These are phyloP conservation scores for Trissolcus brochymenae DNA, from an alignment of 2,888 invertebrate species.

Conservation along the genomic window DNA sequence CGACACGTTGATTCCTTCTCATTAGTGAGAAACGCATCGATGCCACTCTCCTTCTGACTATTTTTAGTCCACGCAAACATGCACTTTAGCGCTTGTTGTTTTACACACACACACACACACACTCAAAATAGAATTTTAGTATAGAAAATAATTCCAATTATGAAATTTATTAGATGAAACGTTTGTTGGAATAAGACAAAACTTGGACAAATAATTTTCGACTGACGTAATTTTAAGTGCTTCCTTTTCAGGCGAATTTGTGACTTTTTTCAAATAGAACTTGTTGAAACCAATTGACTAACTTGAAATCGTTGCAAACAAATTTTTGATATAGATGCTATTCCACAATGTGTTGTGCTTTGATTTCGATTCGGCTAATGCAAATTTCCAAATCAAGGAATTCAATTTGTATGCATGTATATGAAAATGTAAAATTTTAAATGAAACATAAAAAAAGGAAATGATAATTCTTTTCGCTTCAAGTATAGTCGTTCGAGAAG, in stretches of 20 bases:
- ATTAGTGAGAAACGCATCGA: slow-evolving; percentile 70
- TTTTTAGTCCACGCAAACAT: slow-evolving; percentile 55
- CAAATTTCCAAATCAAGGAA: no score
- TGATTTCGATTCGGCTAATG: no score
- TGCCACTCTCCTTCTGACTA: slow-evolving; percentile 58
- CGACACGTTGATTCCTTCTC: slow-evolving; percentile 70
- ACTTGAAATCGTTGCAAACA: no score
- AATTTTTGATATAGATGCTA: no score
- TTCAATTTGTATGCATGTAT: no score
- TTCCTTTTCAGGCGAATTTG: no score
- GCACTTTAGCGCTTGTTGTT: slow-evolving; percentile 53
- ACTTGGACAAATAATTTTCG: no score
- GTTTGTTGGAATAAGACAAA: no score
- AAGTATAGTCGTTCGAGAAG: not conserved
- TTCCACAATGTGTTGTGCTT: no score
- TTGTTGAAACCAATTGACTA: no score
- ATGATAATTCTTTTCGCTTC: slow-evolving; percentile 1
- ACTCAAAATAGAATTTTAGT: slow-evolving; percentile 36
- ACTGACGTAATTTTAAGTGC: no score
- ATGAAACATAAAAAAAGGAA: slow-evolving; percentile 5
- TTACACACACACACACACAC: slow-evolving; percentile 37
- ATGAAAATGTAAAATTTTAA: not conserved
- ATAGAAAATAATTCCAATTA: slow-evolving; percentile 46
- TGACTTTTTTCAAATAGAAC: no score
- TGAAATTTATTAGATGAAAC: slow-evolving; percentile 14